These are phyloP conservation scores for Criorhina ranunculi DNA, from an alignment of 2,888 invertebrate genomes.

Conservation along the genomic window DNA sequence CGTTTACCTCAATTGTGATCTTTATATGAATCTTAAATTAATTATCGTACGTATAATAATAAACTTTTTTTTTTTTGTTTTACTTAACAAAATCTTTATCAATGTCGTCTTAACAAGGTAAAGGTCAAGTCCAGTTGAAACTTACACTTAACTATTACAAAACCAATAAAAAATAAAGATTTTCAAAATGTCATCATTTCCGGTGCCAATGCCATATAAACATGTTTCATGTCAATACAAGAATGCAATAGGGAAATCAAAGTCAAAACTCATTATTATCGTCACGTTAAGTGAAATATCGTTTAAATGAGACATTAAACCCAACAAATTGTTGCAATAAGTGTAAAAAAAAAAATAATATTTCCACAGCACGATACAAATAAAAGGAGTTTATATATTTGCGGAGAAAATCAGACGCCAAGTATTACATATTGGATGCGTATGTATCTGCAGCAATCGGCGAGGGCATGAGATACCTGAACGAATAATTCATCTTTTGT, in stretches of 20 bases:
- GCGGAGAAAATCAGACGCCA: conserved; percentile 18
- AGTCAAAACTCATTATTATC: neutral
- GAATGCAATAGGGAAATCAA: neutral
- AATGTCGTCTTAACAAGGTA: neutral
- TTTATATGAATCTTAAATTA: neutral
- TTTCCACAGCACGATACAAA: neutral
- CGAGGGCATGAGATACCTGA: neutral
- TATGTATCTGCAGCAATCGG: neutral
- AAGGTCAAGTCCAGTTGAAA: neutral
- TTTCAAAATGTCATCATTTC: neutral
- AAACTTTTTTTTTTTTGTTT: too few relatives aligned
- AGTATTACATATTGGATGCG: conserved; percentile 15
- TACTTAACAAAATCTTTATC: neutral
- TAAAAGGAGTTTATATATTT: conserved; percentile 23
- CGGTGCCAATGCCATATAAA: neutral
- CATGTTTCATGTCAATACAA: neutral
- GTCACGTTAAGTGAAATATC: conserved; percentile 8
- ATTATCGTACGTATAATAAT: neutral
- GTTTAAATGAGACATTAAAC: conserved; percentile 24
- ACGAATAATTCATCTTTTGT: conserved; percentile 32
- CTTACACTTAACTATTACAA: neutral
- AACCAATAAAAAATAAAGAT: neutral
- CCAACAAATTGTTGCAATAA: conserved; percentile 15
- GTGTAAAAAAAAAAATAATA: neutral
- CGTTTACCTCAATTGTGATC: too few relatives aligned